Evolutionary conservation across 2,113 vertebrate genomes (phyloP).

Genomic region (Microtus oregoni): DNA sequence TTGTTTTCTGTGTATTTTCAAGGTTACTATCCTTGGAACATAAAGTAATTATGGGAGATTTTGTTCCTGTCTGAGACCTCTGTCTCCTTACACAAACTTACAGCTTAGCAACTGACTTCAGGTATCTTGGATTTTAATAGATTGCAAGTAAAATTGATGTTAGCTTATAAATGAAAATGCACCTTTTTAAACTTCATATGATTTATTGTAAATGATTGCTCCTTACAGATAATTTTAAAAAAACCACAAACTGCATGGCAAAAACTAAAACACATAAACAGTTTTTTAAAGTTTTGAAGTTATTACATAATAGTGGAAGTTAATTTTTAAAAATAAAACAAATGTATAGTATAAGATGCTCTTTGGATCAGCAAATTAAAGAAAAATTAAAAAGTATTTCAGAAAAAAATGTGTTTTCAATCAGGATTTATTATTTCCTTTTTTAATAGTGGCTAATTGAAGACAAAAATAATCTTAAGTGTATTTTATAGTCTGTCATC

Average conservation of each 20-base stretch:
- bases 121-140: not conserved
- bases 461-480: not conserved
- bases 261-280: not conserved
- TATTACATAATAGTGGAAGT: not conserved
- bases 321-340: not conserved
- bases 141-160: not conserved
- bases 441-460: too few species aligned
- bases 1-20: not conserved
- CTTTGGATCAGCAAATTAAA: not conserved
- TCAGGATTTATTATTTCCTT: not conserved
- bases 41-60: not conserved
- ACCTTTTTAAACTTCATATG: not conserved
- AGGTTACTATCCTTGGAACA: not conserved
- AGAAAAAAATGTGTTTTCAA: not conserved
- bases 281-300: not conserved
- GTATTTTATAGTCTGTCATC: slow-evolving; percentile 3
- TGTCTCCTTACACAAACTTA: slow-evolving; percentile 9
- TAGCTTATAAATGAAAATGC: not conserved
- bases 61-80: not conserved
- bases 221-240: not conserved
- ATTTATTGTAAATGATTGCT: not conserved
- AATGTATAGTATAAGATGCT: not conserved
- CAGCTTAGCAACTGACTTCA: not conserved
- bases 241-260: not conserved
- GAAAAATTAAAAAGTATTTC: not conserved